Conservation (phyloP, 2,888 invertebrate species). For the Vandiemenella viatica region DNA sequence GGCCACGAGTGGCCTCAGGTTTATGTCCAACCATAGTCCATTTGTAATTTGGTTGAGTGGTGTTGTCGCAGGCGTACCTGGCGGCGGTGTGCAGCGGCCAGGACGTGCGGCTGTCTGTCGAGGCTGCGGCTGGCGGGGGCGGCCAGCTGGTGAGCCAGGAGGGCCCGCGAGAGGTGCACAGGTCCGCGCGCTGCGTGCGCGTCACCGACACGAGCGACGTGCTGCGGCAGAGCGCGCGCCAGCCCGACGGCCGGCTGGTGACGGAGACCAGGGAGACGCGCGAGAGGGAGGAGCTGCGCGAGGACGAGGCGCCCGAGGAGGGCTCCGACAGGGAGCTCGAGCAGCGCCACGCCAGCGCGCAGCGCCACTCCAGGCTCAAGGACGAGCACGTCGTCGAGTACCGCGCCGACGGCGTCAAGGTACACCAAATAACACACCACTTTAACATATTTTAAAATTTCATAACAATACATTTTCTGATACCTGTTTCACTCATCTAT, state of each 20-base stretch:
- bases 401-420: slow-evolving; percentile 61
- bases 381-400: slow-evolving; percentile 74
- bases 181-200: slow-evolving; percentile 32
- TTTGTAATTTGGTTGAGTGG: no score
- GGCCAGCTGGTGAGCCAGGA: slow-evolving; percentile 42
- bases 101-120: slow-evolving; percentile 52
- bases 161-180: slow-evolving; percentile 56
- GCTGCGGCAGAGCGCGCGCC: slow-evolving; percentile 52
- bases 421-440: background rate
- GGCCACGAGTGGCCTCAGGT: no score
- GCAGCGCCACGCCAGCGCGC: slow-evolving; percentile 39
- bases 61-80: slow-evolving; percentile 54
- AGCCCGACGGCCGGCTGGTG: slow-evolving; percentile 68
- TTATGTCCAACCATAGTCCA: no score
- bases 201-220: slow-evolving; percentile 74
- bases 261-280: slow-evolving; percentile 71
- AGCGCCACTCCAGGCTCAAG: slow-evolving; percentile 52
- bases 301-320: slow-evolving; percentile 59
- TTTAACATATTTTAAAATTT: no score
- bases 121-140: slow-evolving; percentile 35
- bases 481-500: no score
- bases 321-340: slow-evolving; percentile 31
- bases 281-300: slow-evolving; percentile 66
- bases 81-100: slow-evolving; percentile 38
- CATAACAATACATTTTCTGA: no score